A percentile compares a stretch with the other conserved stretches of the same genome.
These are phyloP conservation scores for Oligia fasciuncula DNA, from an alignment of 2,888 invertebrate species.

Conservation along the genomic window DNA sequence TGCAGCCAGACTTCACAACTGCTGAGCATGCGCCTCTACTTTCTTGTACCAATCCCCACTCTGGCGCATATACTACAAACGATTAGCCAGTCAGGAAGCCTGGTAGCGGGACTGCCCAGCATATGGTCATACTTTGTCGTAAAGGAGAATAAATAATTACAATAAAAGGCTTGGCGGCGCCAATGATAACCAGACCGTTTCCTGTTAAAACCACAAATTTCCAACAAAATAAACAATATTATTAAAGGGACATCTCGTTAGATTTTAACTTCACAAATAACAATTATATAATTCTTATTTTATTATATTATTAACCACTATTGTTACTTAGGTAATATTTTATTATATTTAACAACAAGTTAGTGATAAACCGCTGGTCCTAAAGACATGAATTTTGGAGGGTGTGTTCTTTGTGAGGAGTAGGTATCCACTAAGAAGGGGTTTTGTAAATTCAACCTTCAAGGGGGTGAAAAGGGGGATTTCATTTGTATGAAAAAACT, in stretches of 20 bases:
- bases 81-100: not conserved
- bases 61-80: not conserved
- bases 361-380: no score
- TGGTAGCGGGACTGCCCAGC: not conserved
- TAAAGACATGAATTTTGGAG: no score
- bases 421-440: no score
- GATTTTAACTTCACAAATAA: conserved; percentile 5
- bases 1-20: no score
- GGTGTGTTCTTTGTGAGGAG: no score
- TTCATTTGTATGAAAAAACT: no score
- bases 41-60: no score
- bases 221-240: conserved; percentile 3
- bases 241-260: not conserved
- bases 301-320: no score
- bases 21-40: no score
- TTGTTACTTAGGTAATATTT: no score
- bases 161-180: conserved; percentile 26
- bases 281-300: not conserved
- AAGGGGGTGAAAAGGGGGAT: no score
- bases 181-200: conserved; percentile 12
- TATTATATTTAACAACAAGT: not conserved
- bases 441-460: no score
- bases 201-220: conserved; percentile 43
- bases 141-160: not conserved
- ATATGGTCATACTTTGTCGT: not conserved